Conservation (phyloP, 2,113 vertebrate species). For the Antigone vipio region DNA sequence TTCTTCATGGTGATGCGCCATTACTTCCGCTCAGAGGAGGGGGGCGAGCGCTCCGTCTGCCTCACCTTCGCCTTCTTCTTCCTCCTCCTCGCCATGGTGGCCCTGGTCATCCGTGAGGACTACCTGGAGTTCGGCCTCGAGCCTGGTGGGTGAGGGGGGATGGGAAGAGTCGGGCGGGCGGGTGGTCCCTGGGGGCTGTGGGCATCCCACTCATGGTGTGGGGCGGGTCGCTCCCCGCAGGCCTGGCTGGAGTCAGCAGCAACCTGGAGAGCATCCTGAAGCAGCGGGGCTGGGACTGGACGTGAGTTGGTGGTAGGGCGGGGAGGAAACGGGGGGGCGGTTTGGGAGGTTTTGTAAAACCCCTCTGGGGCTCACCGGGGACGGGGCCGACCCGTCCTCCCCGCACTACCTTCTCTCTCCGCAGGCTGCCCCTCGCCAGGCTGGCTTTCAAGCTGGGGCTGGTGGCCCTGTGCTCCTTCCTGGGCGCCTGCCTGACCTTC, state of each 20-base stretch:
- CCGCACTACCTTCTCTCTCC: accelerated
- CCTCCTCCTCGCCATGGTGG: slow-evolving; percentile 91
- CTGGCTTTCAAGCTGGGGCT: slow-evolving; percentile 84
- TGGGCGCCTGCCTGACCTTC: slow-evolving; percentile 90
- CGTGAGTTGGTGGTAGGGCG: slow-evolving; percentile 74
- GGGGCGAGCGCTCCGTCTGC: slow-evolving; percentile 92
- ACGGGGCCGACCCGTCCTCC: accelerated
- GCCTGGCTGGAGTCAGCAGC: slow-evolving; percentile 79
- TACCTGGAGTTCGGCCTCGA: slow-evolving; percentile 93
- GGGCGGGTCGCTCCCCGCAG: slow-evolving; percentile 1
- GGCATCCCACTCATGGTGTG: not conserved
- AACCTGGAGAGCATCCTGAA: slow-evolving; percentile 84
- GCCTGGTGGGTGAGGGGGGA: slow-evolving; percentile 63
- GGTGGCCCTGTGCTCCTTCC: slow-evolving; percentile 82
- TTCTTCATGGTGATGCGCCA: slow-evolving; percentile 86
- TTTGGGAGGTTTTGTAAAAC: not conserved
- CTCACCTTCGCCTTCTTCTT: slow-evolving; percentile 88
- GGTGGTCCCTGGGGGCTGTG: not conserved
- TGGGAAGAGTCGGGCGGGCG: accelerated
- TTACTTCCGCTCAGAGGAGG: slow-evolving; percentile 90
- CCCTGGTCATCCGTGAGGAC: slow-evolving; percentile 86
- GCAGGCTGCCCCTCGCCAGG: slow-evolving; percentile 84
- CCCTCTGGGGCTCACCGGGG: accelerated
- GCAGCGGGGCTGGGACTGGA: slow-evolving; percentile 87
- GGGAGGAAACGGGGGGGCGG: too few species aligned